Conservation (phyloP, 2,113 vertebrate genomes). For the Neopipo cinnamomea region DNA sequence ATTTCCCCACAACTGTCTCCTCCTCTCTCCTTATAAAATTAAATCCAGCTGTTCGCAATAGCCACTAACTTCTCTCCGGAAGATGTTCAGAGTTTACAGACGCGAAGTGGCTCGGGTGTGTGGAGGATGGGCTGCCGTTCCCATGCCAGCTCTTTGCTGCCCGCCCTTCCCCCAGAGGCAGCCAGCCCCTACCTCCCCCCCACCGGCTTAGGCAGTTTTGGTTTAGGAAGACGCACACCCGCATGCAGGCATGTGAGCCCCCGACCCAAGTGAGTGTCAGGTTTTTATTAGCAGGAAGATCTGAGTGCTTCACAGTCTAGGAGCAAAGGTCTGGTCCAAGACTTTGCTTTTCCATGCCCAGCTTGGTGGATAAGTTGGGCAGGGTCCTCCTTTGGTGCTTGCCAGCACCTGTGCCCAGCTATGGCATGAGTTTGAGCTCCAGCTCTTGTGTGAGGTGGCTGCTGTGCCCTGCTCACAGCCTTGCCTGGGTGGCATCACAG, state of each 20-base stretch:
- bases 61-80: constrained; percentile 69
- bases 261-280: neutral
- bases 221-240: neutral
- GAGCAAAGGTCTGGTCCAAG: neutral
- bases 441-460: fast-evolving
- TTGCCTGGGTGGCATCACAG: neutral
- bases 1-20: constrained; percentile 68
- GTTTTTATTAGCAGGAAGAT: constrained; percentile 1
- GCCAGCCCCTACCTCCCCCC: constrained; percentile 10
- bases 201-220: neutral
- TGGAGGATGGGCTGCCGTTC: constrained; percentile 68
- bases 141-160: constrained; percentile 60
- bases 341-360: neutral
- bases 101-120: constrained; percentile 33
- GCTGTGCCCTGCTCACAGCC: neutral
- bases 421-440: fast-evolving
- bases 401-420: neutral
- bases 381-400: neutral
- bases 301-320: neutral
- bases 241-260: neutral
- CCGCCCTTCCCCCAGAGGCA: constrained; percentile 56
- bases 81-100: constrained; percentile 68
- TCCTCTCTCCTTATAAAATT: constrained; percentile 69
- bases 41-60: constrained; percentile 73
- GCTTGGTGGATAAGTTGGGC: neutral